phyloP scores from a whole-genome alignment of 1,140 invertebrate species.

The Druon quercuslanigerum region DNA sequence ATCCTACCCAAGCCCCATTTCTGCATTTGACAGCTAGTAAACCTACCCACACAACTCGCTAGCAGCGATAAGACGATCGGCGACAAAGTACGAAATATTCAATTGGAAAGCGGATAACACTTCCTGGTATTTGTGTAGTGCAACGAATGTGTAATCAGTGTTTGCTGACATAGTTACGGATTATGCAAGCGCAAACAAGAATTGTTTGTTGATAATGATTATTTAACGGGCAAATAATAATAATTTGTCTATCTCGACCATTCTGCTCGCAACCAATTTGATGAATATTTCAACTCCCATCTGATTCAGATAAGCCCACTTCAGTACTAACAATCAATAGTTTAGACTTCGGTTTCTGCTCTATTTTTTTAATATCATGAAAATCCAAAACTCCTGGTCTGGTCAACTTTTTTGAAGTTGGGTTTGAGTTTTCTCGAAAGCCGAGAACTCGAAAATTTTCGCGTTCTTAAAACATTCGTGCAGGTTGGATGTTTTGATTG shows the following conservation, averaged over 20 bases:
- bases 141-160: conserved; percentile 3
- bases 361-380: too few species aligned
- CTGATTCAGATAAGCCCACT: too few species aligned
- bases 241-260: neutral
- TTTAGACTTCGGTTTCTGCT: too few species aligned
- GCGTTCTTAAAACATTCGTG: too few species aligned
- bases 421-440: too few species aligned
- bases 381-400: too few species aligned
- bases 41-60: neutral
- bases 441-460: too few species aligned
- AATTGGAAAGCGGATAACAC: neutral
- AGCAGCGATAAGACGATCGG: conserved; percentile 22
- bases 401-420: too few species aligned
- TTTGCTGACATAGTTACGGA: neutral
- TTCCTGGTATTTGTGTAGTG: neutral
- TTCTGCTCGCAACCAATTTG: neutral
- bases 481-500: too few species aligned
- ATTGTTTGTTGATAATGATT: conserved; percentile 4
- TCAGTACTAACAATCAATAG: too few species aligned
- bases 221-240: conserved; percentile 13
- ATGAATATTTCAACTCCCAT: neutral
- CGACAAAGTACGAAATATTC: conserved; percentile 8
- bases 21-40: conserved; percentile 29
- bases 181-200: neutral
- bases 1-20: neutral